Evolutionary conservation across 1,140 invertebrate genomes (phyloP).

Genomic region (Drosophila ironensis): DNA sequence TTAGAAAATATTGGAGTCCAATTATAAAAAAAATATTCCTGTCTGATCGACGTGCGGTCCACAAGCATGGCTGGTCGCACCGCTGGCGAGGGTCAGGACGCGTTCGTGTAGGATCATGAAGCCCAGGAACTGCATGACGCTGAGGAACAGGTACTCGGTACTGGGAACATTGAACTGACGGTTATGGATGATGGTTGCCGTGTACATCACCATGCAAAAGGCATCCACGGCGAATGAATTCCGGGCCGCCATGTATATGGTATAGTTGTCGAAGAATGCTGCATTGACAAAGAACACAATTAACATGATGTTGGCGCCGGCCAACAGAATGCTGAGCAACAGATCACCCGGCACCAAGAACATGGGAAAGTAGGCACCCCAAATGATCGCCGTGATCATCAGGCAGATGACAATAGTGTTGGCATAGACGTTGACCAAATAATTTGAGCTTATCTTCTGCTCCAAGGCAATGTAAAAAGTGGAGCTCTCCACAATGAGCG

Average conservation of each 20-base stretch:
- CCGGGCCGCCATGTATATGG: constrained; percentile 8
- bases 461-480: constrained; percentile 58
- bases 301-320: constrained; percentile 40
- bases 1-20: too few species aligned
- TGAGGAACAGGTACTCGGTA: constrained; percentile 56
- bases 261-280: not conserved
- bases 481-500: constrained; percentile 46
- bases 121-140: constrained; percentile 54
- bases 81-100: constrained; percentile 25
- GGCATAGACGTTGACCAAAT: constrained; percentile 49
- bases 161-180: constrained; percentile 66
- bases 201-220: constrained; percentile 54
- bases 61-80: not conserved
- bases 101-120: constrained; percentile 64
- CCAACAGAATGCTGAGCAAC: constrained; percentile 46
- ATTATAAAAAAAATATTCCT: too few species aligned
- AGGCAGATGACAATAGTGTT: constrained; percentile 32
- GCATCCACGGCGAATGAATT: constrained; percentile 51
- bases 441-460: constrained; percentile 22
- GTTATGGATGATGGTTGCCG: constrained; percentile 65
- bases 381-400: constrained; percentile 35
- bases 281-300: constrained; percentile 47
- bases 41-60: too few species aligned
- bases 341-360: constrained; percentile 56
- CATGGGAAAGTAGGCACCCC: constrained; percentile 66